These are phyloP conservation scores for Seira musarum DNA, from an alignment of 2,888 invertebrate species.

Conservation along the genomic window DNA sequence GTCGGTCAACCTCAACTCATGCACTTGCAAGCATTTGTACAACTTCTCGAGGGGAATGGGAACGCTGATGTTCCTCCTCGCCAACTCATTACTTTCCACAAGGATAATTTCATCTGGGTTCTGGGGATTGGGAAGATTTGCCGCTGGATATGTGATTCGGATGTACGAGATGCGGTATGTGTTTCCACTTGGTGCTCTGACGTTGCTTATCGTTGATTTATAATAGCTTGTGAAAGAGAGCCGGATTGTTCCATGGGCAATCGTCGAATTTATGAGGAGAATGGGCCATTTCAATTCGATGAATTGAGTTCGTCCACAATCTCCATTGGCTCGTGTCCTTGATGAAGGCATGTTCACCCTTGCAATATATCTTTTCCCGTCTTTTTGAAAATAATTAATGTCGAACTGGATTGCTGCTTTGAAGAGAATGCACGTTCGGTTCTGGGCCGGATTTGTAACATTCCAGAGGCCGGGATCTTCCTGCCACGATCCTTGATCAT, in stretches of 20 bases:
- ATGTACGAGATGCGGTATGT: constrained; percentile 29
- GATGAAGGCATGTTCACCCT: constrained; percentile 38
- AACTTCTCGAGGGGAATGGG: constrained; percentile 13
- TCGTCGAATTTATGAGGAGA: constrained; percentile 7
- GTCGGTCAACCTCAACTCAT: constrained; percentile 24
- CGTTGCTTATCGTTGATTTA: constrained; percentile 12
- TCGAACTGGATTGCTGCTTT: constrained; percentile 41
- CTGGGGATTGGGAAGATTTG: constrained; percentile 18
- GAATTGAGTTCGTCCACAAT: constrained; percentile 41
- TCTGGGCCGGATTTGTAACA: constrained; percentile 24
- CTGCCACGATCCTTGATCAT: constrained; percentile 16
- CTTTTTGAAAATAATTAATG: constrained; percentile 40
- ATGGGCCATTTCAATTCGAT: constrained; percentile 37
- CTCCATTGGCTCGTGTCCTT: constrained; percentile 32
- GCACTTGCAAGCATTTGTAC: constrained; percentile 26
- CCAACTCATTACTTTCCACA: constrained; percentile 28
- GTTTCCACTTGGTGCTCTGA: not conserved
- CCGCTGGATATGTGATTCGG: constrained; percentile 32
- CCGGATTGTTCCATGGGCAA: constrained; percentile 20
- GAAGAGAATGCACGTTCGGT: constrained; percentile 38
- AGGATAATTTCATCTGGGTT: constrained; percentile 23
- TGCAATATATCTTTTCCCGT: constrained; percentile 34
- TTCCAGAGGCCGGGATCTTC: constrained; percentile 45
- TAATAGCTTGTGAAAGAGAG: constrained; percentile 37
- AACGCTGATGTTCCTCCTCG: constrained; percentile 1